These are phyloP conservation scores for Crypturellus undulatus DNA, from an alignment of 2,113 vertebrate genomes.

Conservation along the genomic window DNA sequence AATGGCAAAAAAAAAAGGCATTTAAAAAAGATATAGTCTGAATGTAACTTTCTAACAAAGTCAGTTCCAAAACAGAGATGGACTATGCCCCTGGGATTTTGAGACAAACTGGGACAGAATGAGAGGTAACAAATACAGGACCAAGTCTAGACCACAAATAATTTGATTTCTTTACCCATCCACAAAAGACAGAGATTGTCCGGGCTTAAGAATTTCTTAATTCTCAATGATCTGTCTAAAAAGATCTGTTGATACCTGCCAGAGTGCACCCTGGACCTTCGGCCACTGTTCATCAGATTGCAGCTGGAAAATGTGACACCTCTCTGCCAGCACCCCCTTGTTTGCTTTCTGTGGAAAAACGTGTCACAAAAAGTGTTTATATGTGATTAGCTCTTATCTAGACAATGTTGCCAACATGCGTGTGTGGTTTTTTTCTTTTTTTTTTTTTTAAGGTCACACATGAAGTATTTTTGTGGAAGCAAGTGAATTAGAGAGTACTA, in stretches of 20 bases:
- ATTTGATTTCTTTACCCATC: neutral
- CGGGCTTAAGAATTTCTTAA: neutral
- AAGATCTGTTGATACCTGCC: neutral
- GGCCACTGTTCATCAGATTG: fast-evolving
- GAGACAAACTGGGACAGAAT: neutral
- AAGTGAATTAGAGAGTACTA: neutral
- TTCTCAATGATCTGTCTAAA: neutral
- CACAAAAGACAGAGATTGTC: neutral
- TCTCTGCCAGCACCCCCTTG: neutral
- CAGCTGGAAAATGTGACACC: neutral
- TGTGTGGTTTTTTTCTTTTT: too few relatives aligned
- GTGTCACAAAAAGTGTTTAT: neutral
- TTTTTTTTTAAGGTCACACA: too few relatives aligned
- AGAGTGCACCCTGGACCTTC: neutral
- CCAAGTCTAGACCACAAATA: neutral
- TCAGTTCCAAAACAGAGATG: neutral
- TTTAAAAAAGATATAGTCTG: too few relatives aligned
- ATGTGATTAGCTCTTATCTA: neutral
- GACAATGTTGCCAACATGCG: neutral
- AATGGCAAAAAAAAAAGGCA: neutral
- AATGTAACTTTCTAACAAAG: neutral
- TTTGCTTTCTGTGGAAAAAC: neutral
- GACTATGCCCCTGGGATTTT: neutral
- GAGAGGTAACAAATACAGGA: neutral
- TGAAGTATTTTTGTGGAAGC: neutral